These are phyloP conservation scores for Phrynosoma platyrhinos DNA, from an alignment of 2,113 vertebrate species.

Conservation along the genomic window DNA sequence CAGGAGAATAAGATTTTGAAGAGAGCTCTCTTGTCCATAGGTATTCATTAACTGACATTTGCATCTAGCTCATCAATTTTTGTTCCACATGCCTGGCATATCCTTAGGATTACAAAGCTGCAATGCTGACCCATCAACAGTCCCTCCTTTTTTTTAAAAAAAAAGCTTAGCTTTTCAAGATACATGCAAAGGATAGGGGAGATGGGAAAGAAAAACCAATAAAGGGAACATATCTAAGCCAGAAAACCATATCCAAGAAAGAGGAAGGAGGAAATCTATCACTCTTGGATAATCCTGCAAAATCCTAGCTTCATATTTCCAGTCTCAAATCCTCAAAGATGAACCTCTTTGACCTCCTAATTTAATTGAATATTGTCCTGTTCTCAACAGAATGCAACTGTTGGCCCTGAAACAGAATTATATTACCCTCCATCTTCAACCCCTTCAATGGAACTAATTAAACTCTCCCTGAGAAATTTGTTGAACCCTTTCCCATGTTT, in stretches of 20 bases:
- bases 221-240: neutral
- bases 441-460: conserved; percentile 6
- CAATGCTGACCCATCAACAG: neutral
- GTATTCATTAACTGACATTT: neutral
- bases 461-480: neutral
- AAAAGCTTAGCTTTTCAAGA: neutral
- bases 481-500: neutral
- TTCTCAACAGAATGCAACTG: neutral
- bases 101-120: neutral
- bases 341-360: conserved; percentile 3
- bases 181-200: neutral
- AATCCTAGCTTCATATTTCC: conserved; percentile 25
- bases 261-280: neutral
- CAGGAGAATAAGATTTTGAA: neutral
- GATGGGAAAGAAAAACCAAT: neutral
- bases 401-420: neutral
- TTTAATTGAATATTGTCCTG: conserved; percentile 21
- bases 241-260: neutral
- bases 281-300: conserved; percentile 13
- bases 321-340: conserved; percentile 27
- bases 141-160: neutral
- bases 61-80: neutral
- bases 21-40: too few species aligned
- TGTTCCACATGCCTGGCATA: neutral
- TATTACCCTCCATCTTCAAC: neutral